Evolutionary conservation across 1,140 invertebrate species (phyloP), one percentile per base, ranked within the genome.

Genomic region (Ceratina japonica): DNA sequence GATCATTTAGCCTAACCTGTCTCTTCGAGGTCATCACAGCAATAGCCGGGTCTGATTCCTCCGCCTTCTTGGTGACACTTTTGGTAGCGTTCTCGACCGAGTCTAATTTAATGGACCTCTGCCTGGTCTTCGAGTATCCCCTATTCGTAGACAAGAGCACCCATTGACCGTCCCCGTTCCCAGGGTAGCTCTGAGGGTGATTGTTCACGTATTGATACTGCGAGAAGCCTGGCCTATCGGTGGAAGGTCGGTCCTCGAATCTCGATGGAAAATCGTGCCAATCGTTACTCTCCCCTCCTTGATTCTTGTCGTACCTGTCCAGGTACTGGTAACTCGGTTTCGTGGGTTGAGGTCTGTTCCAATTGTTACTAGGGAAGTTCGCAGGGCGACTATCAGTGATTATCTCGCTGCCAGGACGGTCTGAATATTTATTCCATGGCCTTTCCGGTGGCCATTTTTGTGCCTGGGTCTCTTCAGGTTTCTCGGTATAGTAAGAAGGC

Each of bases 91-190:
- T 81, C 91, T 93, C 85, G 84, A 92, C 22, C 10, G 87, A 72
- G 90, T 94, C 78, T 86, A 89, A 86, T 89, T 93, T 93, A 82
- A 91, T 90, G 1, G 91, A 92, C 63, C 90, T 88, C 64, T 91
- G 91, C 13, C 90, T 89, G 5, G 93, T 91, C 58, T 93, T 91
- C 0, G 93, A 92, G 66, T 96, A 96, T 13, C 95, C 96, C 90
- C 96, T 95, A 13, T 96, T 96, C 1, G 95, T 96, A 0, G 96
- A 96, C 8, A 97, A 87, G 0, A 97, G 90, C 2, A 97, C 94
- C 96, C 96, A 97, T 74, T 96, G 94, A 0, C 96, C 96, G 75
- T 96, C 94, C 1, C 95, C 94, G 79, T 93, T 93, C 0, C 92
- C 92, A 2, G 95, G 95, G 86, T 95, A 93, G 4, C 92, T 92